A percentile compares a stretch with the other conserved stretches of the same genome.
Evolutionary conservation across 1,140 invertebrate species (phyloP).

Genomic region (Diorhabda elongata): DNA sequence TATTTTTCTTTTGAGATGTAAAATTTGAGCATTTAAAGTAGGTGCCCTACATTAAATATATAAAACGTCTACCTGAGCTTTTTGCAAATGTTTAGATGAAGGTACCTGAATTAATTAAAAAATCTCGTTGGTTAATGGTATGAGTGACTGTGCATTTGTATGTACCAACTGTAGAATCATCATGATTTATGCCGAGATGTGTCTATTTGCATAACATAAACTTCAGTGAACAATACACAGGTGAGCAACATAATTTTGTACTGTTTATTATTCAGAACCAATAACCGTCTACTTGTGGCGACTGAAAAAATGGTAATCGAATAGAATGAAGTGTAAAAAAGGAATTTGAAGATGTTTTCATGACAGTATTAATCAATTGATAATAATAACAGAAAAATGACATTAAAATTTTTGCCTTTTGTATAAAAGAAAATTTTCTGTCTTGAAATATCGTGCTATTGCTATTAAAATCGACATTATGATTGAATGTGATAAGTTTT

Average conservation of each 20-base stretch:
- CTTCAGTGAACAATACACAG: background rate
- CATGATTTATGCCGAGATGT: background rate
- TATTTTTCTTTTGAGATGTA: slow-evolving; percentile 23
- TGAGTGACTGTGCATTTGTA: slow-evolving; percentile 20
- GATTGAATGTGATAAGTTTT: too few species aligned
- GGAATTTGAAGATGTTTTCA: too few species aligned
- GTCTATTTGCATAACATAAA: background rate
- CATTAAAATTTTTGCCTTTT: too few species aligned
- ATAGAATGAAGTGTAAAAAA: too few species aligned
- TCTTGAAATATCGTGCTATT: too few species aligned
- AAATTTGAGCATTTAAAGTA: slow-evolving; percentile 23
- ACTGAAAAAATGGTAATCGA: too few species aligned
- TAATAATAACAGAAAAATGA: too few species aligned
- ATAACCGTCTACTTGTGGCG: background rate
- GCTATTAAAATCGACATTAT: too few species aligned
- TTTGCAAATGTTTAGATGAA: slow-evolving; percentile 22
- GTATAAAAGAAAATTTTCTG: too few species aligned
- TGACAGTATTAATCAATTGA: too few species aligned
- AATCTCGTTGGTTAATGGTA: slow-evolving; percentile 2
- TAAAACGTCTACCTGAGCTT: slow-evolving; percentile 24
- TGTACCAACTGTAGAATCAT: background rate
- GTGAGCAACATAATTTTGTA: background rate
- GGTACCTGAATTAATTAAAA: slow-evolving; percentile 20
- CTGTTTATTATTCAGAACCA: background rate
- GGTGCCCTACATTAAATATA: slow-evolving; percentile 23